Evolutionary conservation across 2,888 invertebrate species (phyloP), one percentile per base, ranked within the genome.

Genomic region (Sarcophaga caerulescens): DNA sequence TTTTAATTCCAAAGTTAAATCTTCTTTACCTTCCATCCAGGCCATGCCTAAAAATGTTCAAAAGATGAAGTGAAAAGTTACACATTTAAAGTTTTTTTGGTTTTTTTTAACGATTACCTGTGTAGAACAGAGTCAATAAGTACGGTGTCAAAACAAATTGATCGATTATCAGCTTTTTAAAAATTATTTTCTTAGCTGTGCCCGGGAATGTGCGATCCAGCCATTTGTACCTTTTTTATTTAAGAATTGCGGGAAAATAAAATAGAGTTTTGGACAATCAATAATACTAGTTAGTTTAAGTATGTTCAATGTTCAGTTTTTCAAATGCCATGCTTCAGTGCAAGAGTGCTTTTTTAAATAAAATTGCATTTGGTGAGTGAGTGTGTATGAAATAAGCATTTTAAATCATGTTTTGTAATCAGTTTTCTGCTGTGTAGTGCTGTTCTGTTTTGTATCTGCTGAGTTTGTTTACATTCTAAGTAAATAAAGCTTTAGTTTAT

Each of bases 131-230:
- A 0, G 95, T 95, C 19, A 97, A 92, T 65, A 97, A 92, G 25
- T 95, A 94, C 0, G 97, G 97, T 1, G 97, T 96, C 92, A 97
- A 94, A 4, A 96, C 83, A 90, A 96, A 95, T 93, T 97, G 97
- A 92, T 97, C 97, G 80, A 96, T 92, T 0, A 95, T 90, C 70
- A 97, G 94, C 93, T 97, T 97, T 85, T 95, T 95, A 0, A 94
- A 90, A 44, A 97, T 94, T 0, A 94, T 94, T 90, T 94, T 95
- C 14, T 94, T 92, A 0, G 95, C 92, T 1, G 94, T 96, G 1
- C 97, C 97, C 0, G 94, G 94, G 88, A 96, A 95, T 87, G 94
- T 95, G 81, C 93, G 94, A 92, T 97, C 97, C 87, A 97, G 92
- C 94, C 95, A 96, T 93, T 94, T 95, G 92, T 97, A 97, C 97